A percentile compares a stretch with the other conserved stretches of the same genome.
phyloP scores from a whole-genome alignment of 1,140 invertebrate species.

The Saccostrea cuccullata region DNA sequence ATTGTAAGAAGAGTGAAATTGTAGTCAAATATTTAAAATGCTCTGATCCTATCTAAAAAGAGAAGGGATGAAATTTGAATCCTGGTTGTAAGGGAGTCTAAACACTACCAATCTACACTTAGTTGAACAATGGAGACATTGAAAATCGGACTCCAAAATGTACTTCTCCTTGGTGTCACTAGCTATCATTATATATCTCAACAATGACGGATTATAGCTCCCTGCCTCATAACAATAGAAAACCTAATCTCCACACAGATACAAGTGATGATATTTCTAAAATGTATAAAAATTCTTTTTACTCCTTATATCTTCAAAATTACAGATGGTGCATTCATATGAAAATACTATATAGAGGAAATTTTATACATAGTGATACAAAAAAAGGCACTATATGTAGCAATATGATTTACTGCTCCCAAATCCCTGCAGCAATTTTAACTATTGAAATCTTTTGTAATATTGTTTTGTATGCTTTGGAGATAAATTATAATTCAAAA shows the following conservation, averaged over 20 bases:
- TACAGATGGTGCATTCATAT: too few relatives aligned
- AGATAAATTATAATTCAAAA: too few relatives aligned
- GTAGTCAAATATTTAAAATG: constrained; percentile 1
- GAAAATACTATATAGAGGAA: too few relatives aligned
- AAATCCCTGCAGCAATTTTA: too few relatives aligned
- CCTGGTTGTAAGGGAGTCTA: not conserved
- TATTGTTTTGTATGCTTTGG: too few relatives aligned
- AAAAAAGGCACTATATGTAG: too few relatives aligned
- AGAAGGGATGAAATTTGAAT: constrained; percentile 13
- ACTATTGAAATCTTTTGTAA: too few relatives aligned
- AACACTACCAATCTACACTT: not conserved
- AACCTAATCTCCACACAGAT: not conserved
- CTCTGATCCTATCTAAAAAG: constrained; percentile 8
- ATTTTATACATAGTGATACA: too few relatives aligned
- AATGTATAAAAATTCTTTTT: not conserved
- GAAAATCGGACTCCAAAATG: not conserved
- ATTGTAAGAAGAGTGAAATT: constrained; percentile 11
- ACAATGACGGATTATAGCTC: not conserved
- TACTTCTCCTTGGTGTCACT: not conserved
- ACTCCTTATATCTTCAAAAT: too few relatives aligned
- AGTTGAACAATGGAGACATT: not conserved
- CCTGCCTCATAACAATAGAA: not conserved
- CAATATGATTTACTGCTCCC: too few relatives aligned
- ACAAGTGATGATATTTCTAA: not conserved
- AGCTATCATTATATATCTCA: not conserved